These are phyloP conservation scores for Chesias legatella DNA, from an alignment of 2,888 invertebrate species.

Conservation along the genomic window DNA sequence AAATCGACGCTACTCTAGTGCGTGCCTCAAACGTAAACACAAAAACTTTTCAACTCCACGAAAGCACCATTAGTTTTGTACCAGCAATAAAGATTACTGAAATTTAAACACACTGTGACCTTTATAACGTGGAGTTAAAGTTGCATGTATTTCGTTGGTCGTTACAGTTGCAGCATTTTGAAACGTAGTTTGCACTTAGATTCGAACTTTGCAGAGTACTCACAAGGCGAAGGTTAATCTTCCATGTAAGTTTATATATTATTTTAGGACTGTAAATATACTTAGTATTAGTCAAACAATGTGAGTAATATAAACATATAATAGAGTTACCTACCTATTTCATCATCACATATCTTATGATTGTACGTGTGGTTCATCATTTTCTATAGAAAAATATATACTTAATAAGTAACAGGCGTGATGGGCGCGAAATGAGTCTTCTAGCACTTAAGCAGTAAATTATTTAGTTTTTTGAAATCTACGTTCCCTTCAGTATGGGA, in stretches of 20 bases:
- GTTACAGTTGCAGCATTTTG: constrained; percentile 14
- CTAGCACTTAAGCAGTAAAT: too few relatives aligned
- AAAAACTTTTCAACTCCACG: constrained; percentile 50
- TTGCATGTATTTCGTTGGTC: constrained; percentile 7
- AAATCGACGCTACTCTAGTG: constrained; percentile 30
- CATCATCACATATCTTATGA: neutral
- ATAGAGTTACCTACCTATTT: neutral
- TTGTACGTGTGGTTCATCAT: too few relatives aligned
- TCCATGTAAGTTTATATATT: constrained; percentile 28
- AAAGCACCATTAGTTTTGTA: constrained; percentile 47
- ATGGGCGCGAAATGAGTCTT: too few relatives aligned
- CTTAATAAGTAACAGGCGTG: too few relatives aligned
- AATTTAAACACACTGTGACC: constrained; percentile 9
- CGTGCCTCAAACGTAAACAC: constrained; percentile 65
- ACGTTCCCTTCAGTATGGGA: too few relatives aligned
- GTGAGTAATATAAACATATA: constrained; percentile 25
- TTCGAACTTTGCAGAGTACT: constrained; percentile 34
- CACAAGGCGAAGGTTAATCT: constrained; percentile 49
- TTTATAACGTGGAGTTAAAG: constrained; percentile 16
- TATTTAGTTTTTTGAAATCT: too few relatives aligned
- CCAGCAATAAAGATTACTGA: constrained; percentile 15
- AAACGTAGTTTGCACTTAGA: constrained; percentile 31
- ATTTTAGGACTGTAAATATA: constrained; percentile 30
- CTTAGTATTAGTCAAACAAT: constrained; percentile 24
- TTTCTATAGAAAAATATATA: too few relatives aligned